phyloP scores from a whole-genome alignment of 2,888 invertebrate species.

The Campaea margaritaria region DNA sequence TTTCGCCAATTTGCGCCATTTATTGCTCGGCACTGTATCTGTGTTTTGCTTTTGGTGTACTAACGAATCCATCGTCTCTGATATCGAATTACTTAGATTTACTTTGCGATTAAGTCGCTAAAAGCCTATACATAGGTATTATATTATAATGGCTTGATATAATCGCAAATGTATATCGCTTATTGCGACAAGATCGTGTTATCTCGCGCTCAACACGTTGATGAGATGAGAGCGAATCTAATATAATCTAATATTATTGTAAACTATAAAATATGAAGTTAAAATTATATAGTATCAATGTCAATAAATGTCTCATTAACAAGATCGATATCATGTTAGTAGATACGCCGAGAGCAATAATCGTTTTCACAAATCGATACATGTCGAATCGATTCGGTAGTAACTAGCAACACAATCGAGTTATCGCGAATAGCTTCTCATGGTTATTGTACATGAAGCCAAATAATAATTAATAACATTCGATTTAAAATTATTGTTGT shows the following conservation, averaged over 20 bases:
- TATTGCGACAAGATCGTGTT: too few species aligned
- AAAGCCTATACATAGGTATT: too few species aligned
- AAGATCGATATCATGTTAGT: background rate
- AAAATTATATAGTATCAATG: too few species aligned
- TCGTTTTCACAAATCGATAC: conserved; percentile 2
- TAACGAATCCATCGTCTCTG: background rate
- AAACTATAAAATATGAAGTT: too few species aligned
- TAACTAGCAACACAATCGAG: conserved; percentile 7
- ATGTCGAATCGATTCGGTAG: conserved; percentile 9
- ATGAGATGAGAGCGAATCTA: too few species aligned
- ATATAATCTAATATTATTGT: too few species aligned
- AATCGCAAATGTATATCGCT: too few species aligned
- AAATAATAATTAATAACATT: conserved; percentile 20
- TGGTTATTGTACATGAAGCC: conserved; percentile 18
- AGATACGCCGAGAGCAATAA: conserved; percentile 5
- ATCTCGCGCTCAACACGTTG: too few species aligned
- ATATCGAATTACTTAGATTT: background rate
- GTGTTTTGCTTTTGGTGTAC: conserved; percentile 1
- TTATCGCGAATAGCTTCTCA: conserved; percentile 5
- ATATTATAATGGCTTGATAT: too few species aligned
- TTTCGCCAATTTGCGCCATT: too few species aligned
- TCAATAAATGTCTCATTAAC: too few species aligned
- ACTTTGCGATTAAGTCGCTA: too few species aligned
- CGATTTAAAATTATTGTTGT: conserved; percentile 27
- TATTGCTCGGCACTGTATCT: background rate